Conservation (phyloP, 2,888 invertebrate species). For the Sesamia inferens region DNA sequence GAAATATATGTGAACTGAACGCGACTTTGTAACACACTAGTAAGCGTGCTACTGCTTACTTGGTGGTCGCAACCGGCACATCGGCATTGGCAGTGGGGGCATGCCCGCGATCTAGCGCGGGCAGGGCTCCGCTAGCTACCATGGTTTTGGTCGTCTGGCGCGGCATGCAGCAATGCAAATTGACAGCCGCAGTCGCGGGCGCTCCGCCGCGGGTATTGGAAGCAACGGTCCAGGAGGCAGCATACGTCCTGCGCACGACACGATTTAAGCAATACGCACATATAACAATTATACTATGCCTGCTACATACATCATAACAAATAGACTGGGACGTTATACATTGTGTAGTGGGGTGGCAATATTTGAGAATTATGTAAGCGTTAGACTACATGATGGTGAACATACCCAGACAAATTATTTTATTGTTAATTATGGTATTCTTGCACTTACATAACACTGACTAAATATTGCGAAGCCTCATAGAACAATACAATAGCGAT, state of each 20-base stretch:
- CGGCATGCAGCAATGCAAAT: slow-evolving; percentile 96
- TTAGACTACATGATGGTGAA: slow-evolving; percentile 24
- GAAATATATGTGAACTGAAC: slow-evolving; percentile 65
- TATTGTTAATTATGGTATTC: slow-evolving; percentile 7
- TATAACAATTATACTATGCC: slow-evolving; percentile 63
- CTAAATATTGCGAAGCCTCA: slow-evolving; percentile 32
- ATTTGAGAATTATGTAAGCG: slow-evolving; percentile 27
- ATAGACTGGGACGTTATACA: slow-evolving; percentile 43
- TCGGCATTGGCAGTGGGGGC: slow-evolving; percentile 87
- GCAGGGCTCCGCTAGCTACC: slow-evolving; percentile 90
- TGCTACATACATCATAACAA: slow-evolving; percentile 38
- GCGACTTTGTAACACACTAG: slow-evolving; percentile 77
- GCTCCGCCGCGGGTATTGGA: slow-evolving; percentile 94
- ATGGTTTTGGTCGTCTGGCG: slow-evolving; percentile 90
- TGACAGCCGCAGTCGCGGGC: slow-evolving; percentile 97
- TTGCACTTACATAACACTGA: slow-evolving; percentile 26
- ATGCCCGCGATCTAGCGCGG: slow-evolving; percentile 87
- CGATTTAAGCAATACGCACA: slow-evolving; percentile 84
- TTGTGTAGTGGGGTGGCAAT: slow-evolving; percentile 26
- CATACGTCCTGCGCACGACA: slow-evolving; percentile 93
- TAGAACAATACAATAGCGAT: slow-evolving; percentile 46
- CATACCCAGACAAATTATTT: background rate
- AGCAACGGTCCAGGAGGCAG: slow-evolving; percentile 97
- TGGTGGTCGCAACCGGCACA: slow-evolving; percentile 88
- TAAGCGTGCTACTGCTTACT: slow-evolving; percentile 87